Base-by-base conservation (phyloP, 2,113 vertebrate species). In the Eclectus roratus region DNA sequence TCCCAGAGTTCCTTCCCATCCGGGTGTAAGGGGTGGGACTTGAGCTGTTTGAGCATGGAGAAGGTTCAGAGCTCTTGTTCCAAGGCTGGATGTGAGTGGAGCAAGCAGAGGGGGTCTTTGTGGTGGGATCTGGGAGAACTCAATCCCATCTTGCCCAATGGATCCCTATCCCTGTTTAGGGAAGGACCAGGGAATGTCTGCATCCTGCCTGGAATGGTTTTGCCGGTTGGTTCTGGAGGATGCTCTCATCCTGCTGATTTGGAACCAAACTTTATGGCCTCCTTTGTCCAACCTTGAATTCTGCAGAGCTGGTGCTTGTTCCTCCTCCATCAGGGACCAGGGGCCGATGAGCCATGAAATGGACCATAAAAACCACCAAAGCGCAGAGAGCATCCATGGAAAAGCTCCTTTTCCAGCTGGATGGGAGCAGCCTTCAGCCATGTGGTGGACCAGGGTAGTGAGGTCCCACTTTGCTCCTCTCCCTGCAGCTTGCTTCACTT, bases 401-500 rank as follows among this genome's bases (percentile, higher is more conserved):
- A 72, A 71, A 93, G 49, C 61, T 53, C 53, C 39, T 29, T 43
- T 55, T 46, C 27, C 47, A 61, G 53, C 55, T 29, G 74, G 68
- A 10, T 41, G 68, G 43, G 61, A 3, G 46, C 73, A 80, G 50
- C 41, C 70, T 58, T 35, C 24, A 7, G 50, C 20, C 5, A 4
- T 3, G 35, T 1, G 17, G 4, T 10, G 31, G 4, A 31, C 72
- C 85, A 46, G 91, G 52, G 47, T 50, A 86, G 86, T 41, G 2
- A 6, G 33, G 12, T 25, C 29, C 50, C 24, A 2, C 0, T 58
- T 35, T 10, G 80, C 96, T 95, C 87, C 94, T 76, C 93, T 91
- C 95, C 95, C 84, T 79, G 88, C 96, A 82, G 85, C 96, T 79
- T 64, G 16, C 80, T 80, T 83, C 80, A 33, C 92, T 96, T 91